These are phyloP conservation scores for Silurus glanis DNA, from an alignment of 2,113 vertebrate species.

Conservation along the genomic window DNA sequence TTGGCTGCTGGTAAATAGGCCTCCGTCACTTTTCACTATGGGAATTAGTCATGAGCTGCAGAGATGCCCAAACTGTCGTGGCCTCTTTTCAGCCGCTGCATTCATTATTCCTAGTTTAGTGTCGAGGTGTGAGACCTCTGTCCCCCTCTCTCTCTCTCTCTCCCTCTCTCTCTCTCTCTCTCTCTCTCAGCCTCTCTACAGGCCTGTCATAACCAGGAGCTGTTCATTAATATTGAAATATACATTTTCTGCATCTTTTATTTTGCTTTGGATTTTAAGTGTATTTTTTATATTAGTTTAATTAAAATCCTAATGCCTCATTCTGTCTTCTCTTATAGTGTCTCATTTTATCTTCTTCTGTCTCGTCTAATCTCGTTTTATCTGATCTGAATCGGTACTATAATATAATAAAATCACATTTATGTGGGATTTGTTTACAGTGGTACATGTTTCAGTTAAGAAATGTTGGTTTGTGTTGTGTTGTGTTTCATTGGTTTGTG, in stretches of 20 bases:
- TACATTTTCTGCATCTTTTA: neutral
- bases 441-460: too few relatives aligned
- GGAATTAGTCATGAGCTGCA: conserved; percentile 90
- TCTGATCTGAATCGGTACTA: neutral
- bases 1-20: conserved; percentile 87
- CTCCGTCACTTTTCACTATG: conserved; percentile 84
- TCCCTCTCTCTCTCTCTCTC: conserved; percentile 23
- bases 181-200: conserved; percentile 28
- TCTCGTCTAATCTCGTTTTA: neutral
- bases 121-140: conserved; percentile 65
- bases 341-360: neutral
- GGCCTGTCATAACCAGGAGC: conserved; percentile 58
- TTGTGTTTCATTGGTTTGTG: too few relatives aligned
- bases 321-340: neutral
- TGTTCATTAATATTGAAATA: conserved; percentile 43
- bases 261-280: neutral
- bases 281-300: neutral
- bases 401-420: too few relatives aligned
- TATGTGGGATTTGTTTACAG: too few relatives aligned
- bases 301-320: neutral
- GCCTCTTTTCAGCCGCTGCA: conserved; percentile 73
- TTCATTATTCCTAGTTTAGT: conserved; percentile 68
- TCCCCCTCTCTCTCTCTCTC: neutral
- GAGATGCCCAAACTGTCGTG: conserved; percentile 79
- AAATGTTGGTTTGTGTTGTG: too few relatives aligned